Conservation (phyloP, 2,797 vertebrate genomes). For the Alcedo quadribrachys region DNA sequence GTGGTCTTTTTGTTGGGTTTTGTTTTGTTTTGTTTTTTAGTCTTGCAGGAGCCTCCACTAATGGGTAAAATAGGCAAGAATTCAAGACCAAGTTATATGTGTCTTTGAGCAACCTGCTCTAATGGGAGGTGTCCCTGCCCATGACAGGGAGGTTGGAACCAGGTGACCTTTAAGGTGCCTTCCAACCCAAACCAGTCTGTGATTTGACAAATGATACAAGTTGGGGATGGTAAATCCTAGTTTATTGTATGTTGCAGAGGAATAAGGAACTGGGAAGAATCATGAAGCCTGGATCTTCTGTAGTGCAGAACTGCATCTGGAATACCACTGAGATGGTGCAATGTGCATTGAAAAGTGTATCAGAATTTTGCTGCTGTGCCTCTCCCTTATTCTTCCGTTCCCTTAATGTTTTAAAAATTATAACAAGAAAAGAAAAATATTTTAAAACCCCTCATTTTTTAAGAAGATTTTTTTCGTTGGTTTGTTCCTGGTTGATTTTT, state of each 20-base stretch:
- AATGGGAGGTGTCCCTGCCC: no score
- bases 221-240: not conserved
- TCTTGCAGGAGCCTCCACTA: not conserved
- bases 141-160: no score
- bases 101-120: no score
- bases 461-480: not conserved
- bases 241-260: not conserved
- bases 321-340: not conserved
- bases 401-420: not conserved
- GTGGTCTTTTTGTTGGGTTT: no score
- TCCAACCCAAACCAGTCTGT: no score
- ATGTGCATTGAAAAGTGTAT: not conserved
- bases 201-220: no score
- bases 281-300: not conserved
- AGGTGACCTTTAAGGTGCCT: no score
- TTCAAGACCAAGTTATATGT: no score
- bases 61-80: not conserved
- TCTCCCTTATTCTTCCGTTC: not conserved
- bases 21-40: no score
- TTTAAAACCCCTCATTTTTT: accelerated
- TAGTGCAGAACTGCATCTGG: not conserved
- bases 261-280: not conserved
- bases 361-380: not conserved
- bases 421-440: not conserved
- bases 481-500: no score